Conservation (phyloP, 64 coral and sea anemone genomes). For the Cladopsammia gracilis region DNA sequence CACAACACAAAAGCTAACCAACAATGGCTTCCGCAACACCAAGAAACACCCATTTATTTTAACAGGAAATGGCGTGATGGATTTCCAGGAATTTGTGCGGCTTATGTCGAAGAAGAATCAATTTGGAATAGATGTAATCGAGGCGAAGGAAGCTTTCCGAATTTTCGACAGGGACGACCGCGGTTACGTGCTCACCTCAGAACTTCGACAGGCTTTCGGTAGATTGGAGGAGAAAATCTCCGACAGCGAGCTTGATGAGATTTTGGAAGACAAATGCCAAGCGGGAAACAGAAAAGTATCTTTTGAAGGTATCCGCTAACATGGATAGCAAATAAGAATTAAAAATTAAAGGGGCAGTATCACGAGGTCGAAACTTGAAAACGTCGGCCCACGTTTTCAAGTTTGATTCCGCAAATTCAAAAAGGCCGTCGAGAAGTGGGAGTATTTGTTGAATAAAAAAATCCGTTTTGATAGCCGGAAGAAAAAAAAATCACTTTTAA, state of each 20-base stretch:
- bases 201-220: constrained; percentile 71
- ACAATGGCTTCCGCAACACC: too few species aligned
- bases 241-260: constrained; percentile 67
- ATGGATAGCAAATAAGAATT: too few species aligned
- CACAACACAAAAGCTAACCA: too few species aligned
- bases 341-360: too few species aligned
- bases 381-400: too few species aligned
- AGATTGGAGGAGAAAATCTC: constrained; percentile 73
- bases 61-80: constrained; percentile 75
- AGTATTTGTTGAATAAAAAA: too few species aligned
- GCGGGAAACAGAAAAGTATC: constrained; percentile 73
- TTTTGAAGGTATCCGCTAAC: constrained; percentile 55
- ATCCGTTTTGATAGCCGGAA: too few species aligned
- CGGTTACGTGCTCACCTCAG: constrained; percentile 67
- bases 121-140: constrained; percentile 49
- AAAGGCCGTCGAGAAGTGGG: too few species aligned
- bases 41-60: too few species aligned
- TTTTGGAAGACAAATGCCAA: constrained; percentile 72
- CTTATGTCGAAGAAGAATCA: constrained; percentile 75
- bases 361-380: too few species aligned
- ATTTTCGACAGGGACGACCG: constrained; percentile 76
- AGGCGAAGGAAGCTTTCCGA: constrained; percentile 71
- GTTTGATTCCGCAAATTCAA: too few species aligned
- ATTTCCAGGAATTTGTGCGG: constrained; percentile 72
- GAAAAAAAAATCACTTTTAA: too few species aligned